These are phyloP conservation scores for Tursiops truncatus DNA, from an alignment of 2,113 vertebrate genomes.

Conservation along the genomic window DNA sequence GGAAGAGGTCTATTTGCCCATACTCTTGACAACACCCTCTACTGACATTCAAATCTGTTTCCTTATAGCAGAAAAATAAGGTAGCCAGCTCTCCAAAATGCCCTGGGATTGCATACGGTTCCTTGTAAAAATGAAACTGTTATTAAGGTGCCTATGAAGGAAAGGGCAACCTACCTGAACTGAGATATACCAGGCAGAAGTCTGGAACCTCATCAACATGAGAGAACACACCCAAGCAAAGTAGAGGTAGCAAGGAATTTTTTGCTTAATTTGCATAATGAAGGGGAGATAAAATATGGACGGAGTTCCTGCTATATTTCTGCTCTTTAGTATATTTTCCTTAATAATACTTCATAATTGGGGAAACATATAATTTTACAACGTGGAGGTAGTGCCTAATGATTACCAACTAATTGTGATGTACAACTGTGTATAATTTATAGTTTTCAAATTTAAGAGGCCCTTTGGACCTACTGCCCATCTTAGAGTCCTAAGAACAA, in stretches of 20 bases:
- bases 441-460: neutral
- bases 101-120: neutral
- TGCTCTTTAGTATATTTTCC: neutral
- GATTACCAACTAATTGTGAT: neutral
- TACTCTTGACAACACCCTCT: neutral
- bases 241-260: neutral
- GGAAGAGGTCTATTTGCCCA: neutral
- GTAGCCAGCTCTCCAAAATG: neutral
- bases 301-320: neutral
- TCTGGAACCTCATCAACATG: neutral
- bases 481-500: conserved; percentile 2
- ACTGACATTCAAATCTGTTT: neutral
- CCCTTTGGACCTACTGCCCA: neutral
- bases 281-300: neutral
- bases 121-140: neutral
- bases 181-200: neutral
- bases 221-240: neutral
- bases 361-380: neutral
- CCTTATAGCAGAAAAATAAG: neutral
- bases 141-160: neutral
- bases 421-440: neutral
- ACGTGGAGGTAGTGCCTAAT: neutral
- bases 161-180: neutral
- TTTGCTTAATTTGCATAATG: conserved; percentile 38
- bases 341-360: neutral